Conservation (phyloP, 2,797 vertebrate genomes). For the Cynopterus sphinx region DNA sequence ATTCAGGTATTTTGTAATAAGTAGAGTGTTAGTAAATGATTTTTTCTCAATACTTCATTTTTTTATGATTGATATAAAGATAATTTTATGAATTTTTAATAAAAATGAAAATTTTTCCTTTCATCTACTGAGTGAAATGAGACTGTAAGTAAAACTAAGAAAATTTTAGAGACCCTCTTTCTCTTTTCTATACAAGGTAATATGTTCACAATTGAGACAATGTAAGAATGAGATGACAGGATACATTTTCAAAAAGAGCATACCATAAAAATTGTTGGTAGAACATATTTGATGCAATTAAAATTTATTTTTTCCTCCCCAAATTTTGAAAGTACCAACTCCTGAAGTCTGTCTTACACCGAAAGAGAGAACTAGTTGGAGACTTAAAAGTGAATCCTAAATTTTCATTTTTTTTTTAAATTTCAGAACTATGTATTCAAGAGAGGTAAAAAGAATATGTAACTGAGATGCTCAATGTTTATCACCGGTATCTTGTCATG, state of each 20-base stretch:
- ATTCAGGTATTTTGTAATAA: not conserved
- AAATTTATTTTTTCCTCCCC: not conserved
- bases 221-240: not conserved
- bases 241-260: slow-evolving; percentile 30
- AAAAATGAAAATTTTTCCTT: slow-evolving; percentile 32
- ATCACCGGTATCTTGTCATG: not conserved
- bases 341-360: not conserved
- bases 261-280: not conserved
- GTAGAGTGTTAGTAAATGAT: not conserved
- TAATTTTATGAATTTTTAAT: slow-evolving; percentile 42
- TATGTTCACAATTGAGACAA: not conserved
- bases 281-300: not conserved
- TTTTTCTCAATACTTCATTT: not conserved
- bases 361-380: not conserved
- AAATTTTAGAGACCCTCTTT: not conserved
- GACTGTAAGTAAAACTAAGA: not conserved
- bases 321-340: not conserved
- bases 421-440: not conserved
- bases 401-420: slow-evolving; percentile 7
- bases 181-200: not conserved
- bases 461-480: not conserved
- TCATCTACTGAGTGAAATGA: slow-evolving; percentile 19
- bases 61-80: slow-evolving; percentile 19
- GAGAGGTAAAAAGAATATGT: not conserved
- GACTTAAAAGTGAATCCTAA: slow-evolving; percentile 12